phyloP scores from a whole-genome alignment of 2,888 invertebrate genomes.

The Drosophila hamatofila region DNA sequence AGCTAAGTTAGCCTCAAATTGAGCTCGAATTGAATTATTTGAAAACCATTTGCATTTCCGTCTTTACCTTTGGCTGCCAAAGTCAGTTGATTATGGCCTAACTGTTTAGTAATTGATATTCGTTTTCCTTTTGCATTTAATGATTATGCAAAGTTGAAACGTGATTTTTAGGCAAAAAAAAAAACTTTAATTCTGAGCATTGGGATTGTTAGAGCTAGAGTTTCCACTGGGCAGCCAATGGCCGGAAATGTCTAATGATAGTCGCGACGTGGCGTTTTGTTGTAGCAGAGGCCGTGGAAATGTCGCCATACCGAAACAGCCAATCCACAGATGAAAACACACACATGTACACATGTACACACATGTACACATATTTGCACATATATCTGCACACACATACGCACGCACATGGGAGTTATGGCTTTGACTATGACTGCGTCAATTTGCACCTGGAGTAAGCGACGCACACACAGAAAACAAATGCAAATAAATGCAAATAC shows the following conservation, averaged over 20 bases:
- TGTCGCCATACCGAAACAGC: conserved; percentile 32
- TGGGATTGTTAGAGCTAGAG: background rate
- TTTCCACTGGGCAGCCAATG: conserved; percentile 40
- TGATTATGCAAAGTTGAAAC: conserved; percentile 17
- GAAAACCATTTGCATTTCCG: conserved; percentile 11
- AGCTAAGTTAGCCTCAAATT: background rate
- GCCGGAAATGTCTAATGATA: conserved; percentile 68
- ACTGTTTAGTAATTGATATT: background rate
- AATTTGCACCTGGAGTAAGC: conserved; percentile 38
- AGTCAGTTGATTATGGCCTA: background rate
- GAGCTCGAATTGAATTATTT: background rate
- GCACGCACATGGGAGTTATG: conserved; percentile 10
- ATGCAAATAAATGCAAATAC: background rate
- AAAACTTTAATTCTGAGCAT: background rate
- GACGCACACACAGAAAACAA: background rate
- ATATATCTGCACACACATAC: background rate
- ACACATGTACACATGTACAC: background rate
- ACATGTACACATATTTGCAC: background rate
- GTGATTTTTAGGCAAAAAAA: conserved; percentile 5
- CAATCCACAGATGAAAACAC: conserved; percentile 6
- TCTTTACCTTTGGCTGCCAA: no score
- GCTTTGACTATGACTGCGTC: conserved; percentile 33
- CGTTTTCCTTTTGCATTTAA: background rate
- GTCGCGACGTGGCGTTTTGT: conserved; percentile 17
- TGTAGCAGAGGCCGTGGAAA: conserved; percentile 31